phyloP scores from a whole-genome alignment of 1,140 invertebrate genomes.

The Heliconius melpomene region DNA sequence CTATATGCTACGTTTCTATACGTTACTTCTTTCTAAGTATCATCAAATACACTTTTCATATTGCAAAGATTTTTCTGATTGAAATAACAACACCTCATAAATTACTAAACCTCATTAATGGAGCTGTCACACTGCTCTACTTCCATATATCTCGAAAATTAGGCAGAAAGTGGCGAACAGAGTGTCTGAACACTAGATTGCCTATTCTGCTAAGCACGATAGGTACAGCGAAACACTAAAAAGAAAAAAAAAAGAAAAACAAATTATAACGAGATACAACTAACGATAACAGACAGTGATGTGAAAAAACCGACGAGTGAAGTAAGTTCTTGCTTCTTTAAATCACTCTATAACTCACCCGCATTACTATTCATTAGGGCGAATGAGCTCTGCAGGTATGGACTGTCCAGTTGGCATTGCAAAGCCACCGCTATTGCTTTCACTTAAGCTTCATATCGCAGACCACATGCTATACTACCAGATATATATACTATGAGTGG shows the following conservation, averaged over 20 bases:
- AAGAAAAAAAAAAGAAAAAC: no score
- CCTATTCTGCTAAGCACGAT: not conserved
- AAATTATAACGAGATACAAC: not conserved
- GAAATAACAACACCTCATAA: no score
- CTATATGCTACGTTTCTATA: no score
- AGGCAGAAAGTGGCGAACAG: no score
- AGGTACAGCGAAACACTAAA: no score
- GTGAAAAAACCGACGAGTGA: conserved; percentile 14
- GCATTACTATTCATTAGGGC: conserved; percentile 40
- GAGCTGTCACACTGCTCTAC: no score
- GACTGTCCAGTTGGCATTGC: conserved; percentile 5
- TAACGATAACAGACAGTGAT: not conserved
- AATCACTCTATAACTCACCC: conserved; percentile 35
- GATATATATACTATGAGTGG: conserved; percentile 7
- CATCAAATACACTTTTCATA: no score
- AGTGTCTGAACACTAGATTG: no score
- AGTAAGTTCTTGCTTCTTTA: conserved; percentile 30
- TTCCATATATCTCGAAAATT: no score
- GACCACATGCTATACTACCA: not conserved
- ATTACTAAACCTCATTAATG: no score
- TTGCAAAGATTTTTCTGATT: no score
- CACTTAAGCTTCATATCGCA: conserved; percentile 22
- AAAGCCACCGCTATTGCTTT: conserved; percentile 33
- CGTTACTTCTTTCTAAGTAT: no score
- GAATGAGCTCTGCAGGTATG: conserved; percentile 37